These are phyloP conservation scores for Excalfactoria chinensis DNA, from an alignment of 2,113 vertebrate genomes.

Conservation along the genomic window DNA sequence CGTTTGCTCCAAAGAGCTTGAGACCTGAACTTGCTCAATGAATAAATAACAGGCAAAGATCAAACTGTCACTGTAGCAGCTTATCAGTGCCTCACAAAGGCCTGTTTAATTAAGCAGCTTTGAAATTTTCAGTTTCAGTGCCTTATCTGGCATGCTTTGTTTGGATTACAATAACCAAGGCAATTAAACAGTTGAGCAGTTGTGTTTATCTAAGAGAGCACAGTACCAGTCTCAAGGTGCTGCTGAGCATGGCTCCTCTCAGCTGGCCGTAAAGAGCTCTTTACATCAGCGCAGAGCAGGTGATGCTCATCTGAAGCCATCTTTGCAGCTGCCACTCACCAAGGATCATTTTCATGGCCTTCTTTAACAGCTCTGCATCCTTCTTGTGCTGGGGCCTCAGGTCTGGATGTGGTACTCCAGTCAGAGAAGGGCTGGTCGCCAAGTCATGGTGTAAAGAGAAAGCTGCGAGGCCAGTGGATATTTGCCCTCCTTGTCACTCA, in stretches of 20 bases:
- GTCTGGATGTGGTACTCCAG: too few relatives aligned
- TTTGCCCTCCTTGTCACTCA: too few relatives aligned
- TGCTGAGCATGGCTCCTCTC: background rate
- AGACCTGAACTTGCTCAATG: background rate
- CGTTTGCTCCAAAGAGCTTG: background rate
- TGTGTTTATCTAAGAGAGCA: background rate
- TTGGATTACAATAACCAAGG: background rate
- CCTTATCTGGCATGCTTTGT: conserved; percentile 13
- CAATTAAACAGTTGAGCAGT: background rate
- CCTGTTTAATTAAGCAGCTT: background rate
- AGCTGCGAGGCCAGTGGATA: too few relatives aligned
- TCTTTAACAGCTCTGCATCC: too few relatives aligned
- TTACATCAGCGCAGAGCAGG: background rate
- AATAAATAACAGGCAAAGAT: background rate
- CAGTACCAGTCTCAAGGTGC: background rate
- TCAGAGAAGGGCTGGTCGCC: too few relatives aligned
- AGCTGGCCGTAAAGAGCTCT: background rate
- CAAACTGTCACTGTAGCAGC: background rate
- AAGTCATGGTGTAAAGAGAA: too few relatives aligned
- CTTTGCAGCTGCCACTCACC: background rate
- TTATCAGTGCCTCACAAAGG: conserved; percentile 21
- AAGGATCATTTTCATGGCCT: too few relatives aligned
- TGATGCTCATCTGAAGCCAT: background rate
- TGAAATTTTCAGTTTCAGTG: background rate
- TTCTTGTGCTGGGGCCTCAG: too few relatives aligned